Conservation (phyloP, 2,797 vertebrate species). For the Naso thynnoides region DNA sequence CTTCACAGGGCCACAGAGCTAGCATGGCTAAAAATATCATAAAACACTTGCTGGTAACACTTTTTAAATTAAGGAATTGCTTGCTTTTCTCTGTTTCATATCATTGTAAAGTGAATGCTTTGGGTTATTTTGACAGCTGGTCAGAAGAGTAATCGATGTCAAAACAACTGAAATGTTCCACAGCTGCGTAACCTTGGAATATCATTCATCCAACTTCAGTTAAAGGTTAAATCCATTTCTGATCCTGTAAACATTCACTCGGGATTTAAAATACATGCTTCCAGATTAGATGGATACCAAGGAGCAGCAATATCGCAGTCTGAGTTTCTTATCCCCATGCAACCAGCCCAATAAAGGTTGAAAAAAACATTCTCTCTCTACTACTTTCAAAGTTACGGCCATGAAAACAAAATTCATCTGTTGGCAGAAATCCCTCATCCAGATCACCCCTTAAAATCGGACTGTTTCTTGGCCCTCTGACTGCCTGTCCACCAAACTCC, state of each 20-base stretch:
- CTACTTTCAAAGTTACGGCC: conserved; percentile 4
- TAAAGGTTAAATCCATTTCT: conserved; percentile 4
- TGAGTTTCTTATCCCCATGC: background rate
- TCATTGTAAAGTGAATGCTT: background rate
- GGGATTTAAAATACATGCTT: background rate
- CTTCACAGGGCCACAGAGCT: background rate
- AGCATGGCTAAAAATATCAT: background rate
- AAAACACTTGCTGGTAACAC: background rate
- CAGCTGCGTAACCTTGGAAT: conserved; percentile 18
- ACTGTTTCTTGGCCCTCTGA: conserved; percentile 14
- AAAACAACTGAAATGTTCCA: conserved; percentile 17
- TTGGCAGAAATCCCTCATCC: conserved; percentile 30
- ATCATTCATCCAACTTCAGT: background rate
- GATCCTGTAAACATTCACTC: background rate
- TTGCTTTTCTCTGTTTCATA: conserved; percentile 22
- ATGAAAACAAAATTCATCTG: conserved; percentile 19
- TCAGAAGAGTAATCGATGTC: conserved; percentile 21
- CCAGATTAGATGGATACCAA: background rate
- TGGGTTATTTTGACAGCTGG: conserved; percentile 16
- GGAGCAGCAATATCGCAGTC: background rate
- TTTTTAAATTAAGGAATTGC: conserved; percentile 5
- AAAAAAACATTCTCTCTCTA: background rate
- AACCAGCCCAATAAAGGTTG: background rate
- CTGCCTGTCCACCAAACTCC: background rate
- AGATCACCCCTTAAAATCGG: conserved; percentile 30